Conservation (phyloP, 2,797 vertebrate species). For the Hypotaenidia philippensis region DNA sequence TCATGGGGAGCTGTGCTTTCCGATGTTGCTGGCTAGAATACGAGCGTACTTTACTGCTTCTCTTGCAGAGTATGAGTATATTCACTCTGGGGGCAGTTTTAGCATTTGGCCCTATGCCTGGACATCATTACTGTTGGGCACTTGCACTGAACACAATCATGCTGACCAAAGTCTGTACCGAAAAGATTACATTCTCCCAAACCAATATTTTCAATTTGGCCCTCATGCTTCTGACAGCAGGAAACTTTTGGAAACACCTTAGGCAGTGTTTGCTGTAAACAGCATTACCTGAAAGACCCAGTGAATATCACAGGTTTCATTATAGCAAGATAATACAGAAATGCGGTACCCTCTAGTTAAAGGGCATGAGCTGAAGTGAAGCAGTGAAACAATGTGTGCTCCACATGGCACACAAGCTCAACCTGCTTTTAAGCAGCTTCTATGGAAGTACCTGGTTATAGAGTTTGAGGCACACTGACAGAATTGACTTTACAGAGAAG, state of each 20-base stretch:
- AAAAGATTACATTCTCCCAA: slow-evolving; percentile 66
- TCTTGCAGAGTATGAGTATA: slow-evolving; percentile 53
- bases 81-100: slow-evolving; percentile 66
- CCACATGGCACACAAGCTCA: neutral
- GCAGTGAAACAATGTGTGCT: neutral
- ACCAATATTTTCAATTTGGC: slow-evolving; percentile 60
- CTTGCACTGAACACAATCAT: slow-evolving; percentile 12
- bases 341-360: neutral
- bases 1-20: slow-evolving; percentile 25
- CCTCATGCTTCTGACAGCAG: neutral
- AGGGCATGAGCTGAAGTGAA: neutral
- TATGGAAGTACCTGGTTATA: neutral
- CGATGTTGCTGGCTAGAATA: slow-evolving; percentile 30
- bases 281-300: slow-evolving; percentile 32
- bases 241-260: slow-evolving; percentile 43
- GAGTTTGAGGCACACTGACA: neutral
- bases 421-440: neutral
- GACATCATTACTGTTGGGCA: slow-evolving; percentile 69
- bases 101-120: slow-evolving; percentile 61
- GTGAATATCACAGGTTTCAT: neutral
- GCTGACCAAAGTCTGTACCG: slow-evolving; percentile 59
- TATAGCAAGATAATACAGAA: neutral
- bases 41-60: slow-evolving; percentile 9
- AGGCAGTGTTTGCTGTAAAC: slow-evolving; percentile 14
- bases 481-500: neutral